Evolutionary conservation across 2,797 vertebrate genomes (phyloP).

Genomic region (Nothura maculosa): DNA sequence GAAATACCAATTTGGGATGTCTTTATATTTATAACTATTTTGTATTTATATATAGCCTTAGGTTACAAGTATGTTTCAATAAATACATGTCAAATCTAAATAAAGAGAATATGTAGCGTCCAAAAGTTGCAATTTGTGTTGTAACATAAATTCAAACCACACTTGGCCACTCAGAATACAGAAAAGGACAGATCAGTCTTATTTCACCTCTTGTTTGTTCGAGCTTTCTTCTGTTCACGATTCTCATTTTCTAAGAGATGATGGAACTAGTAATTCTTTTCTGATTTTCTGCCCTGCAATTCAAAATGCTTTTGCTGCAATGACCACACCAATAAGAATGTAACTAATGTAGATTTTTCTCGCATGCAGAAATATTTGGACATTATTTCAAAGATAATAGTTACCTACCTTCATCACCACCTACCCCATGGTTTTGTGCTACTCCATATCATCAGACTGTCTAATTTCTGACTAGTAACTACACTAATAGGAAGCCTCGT

Average conservation of each 20-base stretch:
- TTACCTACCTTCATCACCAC: background rate
- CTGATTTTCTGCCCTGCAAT: background rate
- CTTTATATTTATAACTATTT: background rate
- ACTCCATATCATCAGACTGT: rapidly evolving
- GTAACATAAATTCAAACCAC: background rate
- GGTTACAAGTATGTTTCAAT: background rate
- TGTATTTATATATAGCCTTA: background rate
- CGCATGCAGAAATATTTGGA: background rate
- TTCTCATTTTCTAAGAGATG: background rate
- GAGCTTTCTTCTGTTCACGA: background rate
- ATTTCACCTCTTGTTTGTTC: background rate
- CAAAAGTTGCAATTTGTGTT: background rate
- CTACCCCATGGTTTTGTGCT: rapidly evolving
- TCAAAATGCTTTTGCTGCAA: background rate
- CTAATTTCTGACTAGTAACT: background rate
- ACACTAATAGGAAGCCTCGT: background rate
- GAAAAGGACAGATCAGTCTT: background rate
- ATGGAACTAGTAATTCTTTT: background rate
- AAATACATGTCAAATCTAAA: background rate
- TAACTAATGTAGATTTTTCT: background rate
- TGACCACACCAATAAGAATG: background rate
- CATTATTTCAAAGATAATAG: background rate
- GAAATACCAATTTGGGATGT: background rate
- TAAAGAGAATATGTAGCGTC: background rate
- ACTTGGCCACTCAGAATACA: background rate